These are phyloP conservation scores for Rotaria magnacalcarata DNA, from an alignment of 2,888 invertebrate species.

Conservation along the genomic window DNA sequence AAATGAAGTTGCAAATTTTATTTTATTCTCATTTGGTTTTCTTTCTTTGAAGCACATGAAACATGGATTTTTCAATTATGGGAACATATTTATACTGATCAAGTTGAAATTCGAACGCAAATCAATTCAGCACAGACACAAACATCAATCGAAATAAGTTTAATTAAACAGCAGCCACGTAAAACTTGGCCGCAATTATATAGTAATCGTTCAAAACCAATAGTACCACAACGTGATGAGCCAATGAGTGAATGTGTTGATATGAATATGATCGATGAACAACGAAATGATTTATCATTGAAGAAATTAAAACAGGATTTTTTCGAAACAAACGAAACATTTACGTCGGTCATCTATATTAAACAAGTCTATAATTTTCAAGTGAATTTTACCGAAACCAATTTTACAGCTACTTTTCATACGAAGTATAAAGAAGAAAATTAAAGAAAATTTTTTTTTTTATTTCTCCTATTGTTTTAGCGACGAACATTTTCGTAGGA, in stretches of 20 bases:
- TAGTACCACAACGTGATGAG: constrained; percentile 18
- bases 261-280: neutral
- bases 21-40: neutral
- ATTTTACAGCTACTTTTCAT: constrained; percentile 11
- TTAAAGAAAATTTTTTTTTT: neutral
- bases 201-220: neutral
- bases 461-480: neutral
- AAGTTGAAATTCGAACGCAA: neutral
- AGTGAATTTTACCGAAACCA: neutral
- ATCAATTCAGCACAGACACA: neutral
- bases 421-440: neutral
- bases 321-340: neutral
- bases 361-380: neutral
- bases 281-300: neutral
- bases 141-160: neutral
- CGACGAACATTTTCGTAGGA: neutral
- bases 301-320: neutral
- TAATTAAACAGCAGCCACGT: constrained; percentile 23
- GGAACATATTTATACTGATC: constrained; percentile 19
- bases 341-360: neutral
- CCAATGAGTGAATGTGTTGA: neutral
- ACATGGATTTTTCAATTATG: neutral
- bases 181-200: neutral
- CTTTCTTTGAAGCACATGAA: neutral
- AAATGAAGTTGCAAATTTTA: neutral